Evolutionary conservation across 2,797 vertebrate species (phyloP).

Genomic region (Ctenopoma kingsleyae): DNA sequence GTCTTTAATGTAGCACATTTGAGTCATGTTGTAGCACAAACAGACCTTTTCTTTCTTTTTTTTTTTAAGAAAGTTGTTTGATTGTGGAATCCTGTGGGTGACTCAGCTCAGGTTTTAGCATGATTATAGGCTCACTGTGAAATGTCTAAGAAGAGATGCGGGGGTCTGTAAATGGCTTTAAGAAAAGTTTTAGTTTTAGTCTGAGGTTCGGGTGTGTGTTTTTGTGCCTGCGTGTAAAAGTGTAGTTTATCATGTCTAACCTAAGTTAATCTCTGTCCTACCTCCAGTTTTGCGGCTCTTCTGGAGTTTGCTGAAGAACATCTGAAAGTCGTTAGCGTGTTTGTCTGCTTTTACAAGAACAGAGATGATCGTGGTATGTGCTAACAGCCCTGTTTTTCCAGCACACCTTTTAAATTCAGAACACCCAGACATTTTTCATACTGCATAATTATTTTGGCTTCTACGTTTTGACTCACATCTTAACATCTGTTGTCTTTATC

Average conservation of each 20-base stretch:
- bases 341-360: conserved; percentile 90
- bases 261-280: conserved; percentile 19
- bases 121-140: neutral
- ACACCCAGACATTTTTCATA: neutral
- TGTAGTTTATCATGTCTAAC: conserved; percentile 14
- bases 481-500: neutral
- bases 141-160: too few species aligned
- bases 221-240: neutral
- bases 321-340: conserved; percentile 87
- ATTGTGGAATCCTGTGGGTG: neutral
- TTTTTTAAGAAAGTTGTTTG: neutral
- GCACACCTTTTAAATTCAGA: neutral
- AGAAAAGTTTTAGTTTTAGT: neutral
- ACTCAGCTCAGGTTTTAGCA: neutral
- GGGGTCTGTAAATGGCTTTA: neutral
- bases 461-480: neutral
- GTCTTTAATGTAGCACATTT: neutral
- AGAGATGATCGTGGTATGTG: conserved; percentile 87
- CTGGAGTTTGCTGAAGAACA: conserved; percentile 90
- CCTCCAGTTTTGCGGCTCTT: conserved; percentile 84
- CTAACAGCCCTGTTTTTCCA: neutral
- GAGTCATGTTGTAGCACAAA: too few species aligned
- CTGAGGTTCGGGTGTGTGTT: neutral
- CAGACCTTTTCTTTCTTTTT: neutral
- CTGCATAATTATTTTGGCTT: neutral